Percentiles rank a stretch among this genome's conserved stretches.
phyloP scores from a whole-genome alignment of 1,140 invertebrate genomes.

The Pseudomyrmex sp. region DNA sequence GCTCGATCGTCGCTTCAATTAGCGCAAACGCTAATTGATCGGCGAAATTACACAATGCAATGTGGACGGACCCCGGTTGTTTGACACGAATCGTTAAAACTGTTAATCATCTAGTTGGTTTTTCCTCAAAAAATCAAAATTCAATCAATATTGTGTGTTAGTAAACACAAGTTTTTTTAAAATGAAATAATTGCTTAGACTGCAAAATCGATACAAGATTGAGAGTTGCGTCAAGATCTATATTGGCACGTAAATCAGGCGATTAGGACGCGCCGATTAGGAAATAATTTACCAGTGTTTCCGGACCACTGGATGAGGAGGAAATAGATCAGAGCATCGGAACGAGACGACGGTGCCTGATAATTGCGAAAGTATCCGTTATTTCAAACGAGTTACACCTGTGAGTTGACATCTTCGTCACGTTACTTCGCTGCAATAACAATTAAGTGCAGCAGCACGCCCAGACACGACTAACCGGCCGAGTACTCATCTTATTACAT shows the following conservation, averaged over 20 bases:
- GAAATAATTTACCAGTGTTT: slow-evolving; percentile 63
- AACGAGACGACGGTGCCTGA: not conserved
- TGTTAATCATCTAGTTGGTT: not conserved
- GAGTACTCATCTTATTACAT: not conserved
- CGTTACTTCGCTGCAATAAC: slow-evolving; percentile 27
- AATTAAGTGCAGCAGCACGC: slow-evolving; percentile 40
- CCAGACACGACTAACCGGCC: slow-evolving; percentile 1
- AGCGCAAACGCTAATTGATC: slow-evolving; percentile 50
- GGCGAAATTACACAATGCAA: slow-evolving; percentile 12
- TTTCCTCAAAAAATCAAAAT: not conserved
- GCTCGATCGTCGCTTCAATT: slow-evolving; percentile 59
- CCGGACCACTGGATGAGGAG: slow-evolving; percentile 10
- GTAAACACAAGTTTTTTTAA: not conserved
- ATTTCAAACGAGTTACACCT: slow-evolving; percentile 51
- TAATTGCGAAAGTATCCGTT: slow-evolving; percentile 62
- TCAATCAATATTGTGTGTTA: not conserved
- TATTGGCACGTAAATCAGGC: slow-evolving; percentile 2
- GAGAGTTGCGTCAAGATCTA: not conserved
- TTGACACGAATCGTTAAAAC: not conserved
- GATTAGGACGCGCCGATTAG: slow-evolving; percentile 19
- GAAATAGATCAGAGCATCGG: slow-evolving; percentile 45
- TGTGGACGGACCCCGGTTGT: not conserved
- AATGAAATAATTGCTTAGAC: slow-evolving; percentile 1
- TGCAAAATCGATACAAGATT: slow-evolving; percentile 9
- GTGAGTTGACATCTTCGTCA: slow-evolving; percentile 1